Conservation (phyloP, 2,888 invertebrate species). For the Nephrocerus scutellatus region DNA sequence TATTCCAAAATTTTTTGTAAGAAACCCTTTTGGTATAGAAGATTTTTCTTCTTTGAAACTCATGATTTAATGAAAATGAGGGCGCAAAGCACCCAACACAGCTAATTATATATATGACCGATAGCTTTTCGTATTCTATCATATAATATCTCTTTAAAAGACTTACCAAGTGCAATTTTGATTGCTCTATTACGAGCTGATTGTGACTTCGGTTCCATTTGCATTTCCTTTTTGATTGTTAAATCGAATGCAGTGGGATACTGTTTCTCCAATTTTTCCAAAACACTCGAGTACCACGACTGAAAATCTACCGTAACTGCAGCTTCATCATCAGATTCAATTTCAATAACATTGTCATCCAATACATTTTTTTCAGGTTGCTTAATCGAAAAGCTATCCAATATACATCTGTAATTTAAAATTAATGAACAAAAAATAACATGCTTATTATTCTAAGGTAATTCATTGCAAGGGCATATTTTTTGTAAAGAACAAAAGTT, state of each 20-base stretch:
- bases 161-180: conserved; percentile 41
- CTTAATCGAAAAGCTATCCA: conserved; percentile 43
- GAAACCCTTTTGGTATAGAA: too few species aligned
- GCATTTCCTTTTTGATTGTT: conserved; percentile 56
- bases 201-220: conserved; percentile 23
- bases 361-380: conserved; percentile 5
- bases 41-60: too few species aligned
- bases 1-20: too few species aligned
- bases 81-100: too few species aligned
- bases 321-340: conserved; percentile 40
- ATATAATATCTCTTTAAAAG: too few species aligned
- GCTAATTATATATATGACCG: too few species aligned
- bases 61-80: too few species aligned
- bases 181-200: conserved; percentile 41
- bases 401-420: conserved; percentile 47
- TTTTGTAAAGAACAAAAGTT: too few species aligned
- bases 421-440: background rate
- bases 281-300: conserved; percentile 52
- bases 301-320: conserved; percentile 32
- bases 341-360: conserved; percentile 41
- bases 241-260: conserved; percentile 67
- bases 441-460: too few species aligned
- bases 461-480: too few species aligned
- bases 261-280: conserved; percentile 59
- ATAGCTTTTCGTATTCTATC: too few species aligned